Percentiles rank a stretch among this genome's conserved stretches.
Conservation (phyloP, 2,797 vertebrate species). For the Paramormyrops hopkinsi region DNA sequence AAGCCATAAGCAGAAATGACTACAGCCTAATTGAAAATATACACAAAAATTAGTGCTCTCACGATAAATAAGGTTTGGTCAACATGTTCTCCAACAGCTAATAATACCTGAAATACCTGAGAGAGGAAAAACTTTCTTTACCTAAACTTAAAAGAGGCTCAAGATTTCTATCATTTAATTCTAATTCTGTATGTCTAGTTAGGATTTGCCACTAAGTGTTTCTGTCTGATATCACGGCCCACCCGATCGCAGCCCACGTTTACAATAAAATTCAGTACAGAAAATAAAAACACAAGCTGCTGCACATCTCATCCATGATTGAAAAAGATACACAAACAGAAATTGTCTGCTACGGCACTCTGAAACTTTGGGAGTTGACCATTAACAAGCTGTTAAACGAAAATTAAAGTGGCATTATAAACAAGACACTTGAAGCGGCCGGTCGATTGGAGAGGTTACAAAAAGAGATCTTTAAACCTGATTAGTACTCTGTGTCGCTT, state of each 20-base stretch:
- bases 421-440: slow-evolving; percentile 47
- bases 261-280: neutral
- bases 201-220: neutral
- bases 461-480: slow-evolving; percentile 47
- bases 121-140: neutral
- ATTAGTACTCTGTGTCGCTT: slow-evolving; percentile 41
- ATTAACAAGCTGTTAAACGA: slow-evolving; percentile 35
- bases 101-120: neutral
- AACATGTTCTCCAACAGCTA: neutral
- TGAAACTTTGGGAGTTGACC: neutral
- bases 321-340: neutral
- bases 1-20: neutral
- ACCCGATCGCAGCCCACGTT: neutral
- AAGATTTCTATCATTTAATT: neutral
- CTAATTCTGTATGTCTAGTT: neutral
- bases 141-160: neutral
- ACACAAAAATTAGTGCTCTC: neutral
- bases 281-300: neutral
- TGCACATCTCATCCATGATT: neutral
- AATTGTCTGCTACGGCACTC: neutral
- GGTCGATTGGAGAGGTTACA: slow-evolving; percentile 47
- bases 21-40: neutral
- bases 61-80: neutral
- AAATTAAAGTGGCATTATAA: slow-evolving; percentile 35
- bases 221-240: neutral